These are phyloP conservation scores for Centropus unirufus DNA, from an alignment of 2,113 vertebrate genomes.

Conservation along the genomic window DNA sequence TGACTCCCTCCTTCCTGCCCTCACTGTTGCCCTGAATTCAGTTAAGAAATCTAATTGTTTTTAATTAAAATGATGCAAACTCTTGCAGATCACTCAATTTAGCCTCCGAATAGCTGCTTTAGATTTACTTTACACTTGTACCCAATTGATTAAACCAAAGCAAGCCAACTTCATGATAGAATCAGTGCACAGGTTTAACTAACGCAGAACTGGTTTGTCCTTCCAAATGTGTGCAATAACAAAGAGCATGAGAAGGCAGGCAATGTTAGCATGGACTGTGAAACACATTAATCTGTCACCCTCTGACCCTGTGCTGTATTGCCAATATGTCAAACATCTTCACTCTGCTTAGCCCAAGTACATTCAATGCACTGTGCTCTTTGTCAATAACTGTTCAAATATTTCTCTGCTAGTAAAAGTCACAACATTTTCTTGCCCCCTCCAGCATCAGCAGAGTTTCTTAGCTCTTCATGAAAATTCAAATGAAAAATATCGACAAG, in stretches of 20 bases:
- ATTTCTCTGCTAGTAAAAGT: constrained; percentile 44
- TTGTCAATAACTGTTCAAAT: constrained; percentile 56
- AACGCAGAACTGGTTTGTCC: not conserved
- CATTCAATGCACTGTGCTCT: constrained; percentile 40
- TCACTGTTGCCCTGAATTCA: not conserved
- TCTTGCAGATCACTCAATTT: not conserved
- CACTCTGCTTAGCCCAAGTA: constrained; percentile 53
- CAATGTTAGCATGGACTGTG: constrained; percentile 9
- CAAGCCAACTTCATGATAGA: not conserved
- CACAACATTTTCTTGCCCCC: constrained; percentile 34
- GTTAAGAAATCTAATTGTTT: not conserved
- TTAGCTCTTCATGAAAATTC: constrained; percentile 59
- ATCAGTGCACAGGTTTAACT: not conserved
- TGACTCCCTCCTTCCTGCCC: not conserved
- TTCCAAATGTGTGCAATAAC: constrained; percentile 1
- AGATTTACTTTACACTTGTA: not conserved
- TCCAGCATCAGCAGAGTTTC: constrained; percentile 53
- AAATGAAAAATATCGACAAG: constrained; percentile 59
- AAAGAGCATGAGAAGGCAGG: not conserved
- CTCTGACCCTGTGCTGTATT: constrained; percentile 39
- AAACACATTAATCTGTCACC: constrained; percentile 65
- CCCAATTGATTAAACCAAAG: not conserved
- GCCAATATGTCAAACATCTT: constrained; percentile 67
- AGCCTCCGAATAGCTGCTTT: not conserved
- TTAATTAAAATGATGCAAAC: constrained; percentile 15